Percentiles rank a stretch among this genome's conserved stretches.
These are phyloP conservation scores for Atopsyche davidsoni DNA, from an alignment of 1,140 invertebrate species.

Conservation along the genomic window DNA sequence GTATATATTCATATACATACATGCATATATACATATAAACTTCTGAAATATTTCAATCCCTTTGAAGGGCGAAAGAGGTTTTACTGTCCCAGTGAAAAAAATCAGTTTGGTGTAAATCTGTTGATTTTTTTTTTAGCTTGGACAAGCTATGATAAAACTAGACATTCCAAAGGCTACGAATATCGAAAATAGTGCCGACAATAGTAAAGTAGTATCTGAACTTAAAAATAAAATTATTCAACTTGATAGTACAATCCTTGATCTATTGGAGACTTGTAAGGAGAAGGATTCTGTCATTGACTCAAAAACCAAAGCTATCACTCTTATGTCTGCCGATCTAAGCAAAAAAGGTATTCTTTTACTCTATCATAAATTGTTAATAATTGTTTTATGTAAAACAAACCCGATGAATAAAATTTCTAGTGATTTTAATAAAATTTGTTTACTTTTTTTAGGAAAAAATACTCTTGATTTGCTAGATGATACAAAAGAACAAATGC, in stretches of 20 bases:
- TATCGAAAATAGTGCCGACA: slow-evolving; percentile 14
- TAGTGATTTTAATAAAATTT: slow-evolving; percentile 3
- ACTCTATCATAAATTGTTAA: slow-evolving; percentile 13
- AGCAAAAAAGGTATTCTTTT: slow-evolving; percentile 54
- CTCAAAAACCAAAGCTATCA: slow-evolving; percentile 73
- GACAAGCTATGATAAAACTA: slow-evolving; percentile 17
- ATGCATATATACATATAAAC: no score
- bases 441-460: slow-evolving; percentile 45
- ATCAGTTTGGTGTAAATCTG: no score
- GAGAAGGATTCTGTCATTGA: slow-evolving; percentile 84
- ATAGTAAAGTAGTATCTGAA: slow-evolving; percentile 40
- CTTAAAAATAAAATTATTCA: slow-evolving; percentile 53
- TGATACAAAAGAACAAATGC: slow-evolving; percentile 73
- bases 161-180: not conserved
- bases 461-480: slow-evolving; percentile 64
- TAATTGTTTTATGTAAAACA: slow-evolving; percentile 12
- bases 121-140: slow-evolving; percentile 15
- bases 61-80: no score
- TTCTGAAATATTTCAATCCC: no score
- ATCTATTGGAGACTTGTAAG: slow-evolving; percentile 71
- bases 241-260: slow-evolving; percentile 59
- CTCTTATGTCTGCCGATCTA: slow-evolving; percentile 69
- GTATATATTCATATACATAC: no score
- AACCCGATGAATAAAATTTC: not conserved
- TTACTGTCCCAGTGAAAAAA: no score